A percentile compares a stretch with the other conserved stretches of the same genome.
Evolutionary conservation across 2,113 vertebrate genomes (phyloP).

Genomic region (Aspiorhynchus laticeps): DNA sequence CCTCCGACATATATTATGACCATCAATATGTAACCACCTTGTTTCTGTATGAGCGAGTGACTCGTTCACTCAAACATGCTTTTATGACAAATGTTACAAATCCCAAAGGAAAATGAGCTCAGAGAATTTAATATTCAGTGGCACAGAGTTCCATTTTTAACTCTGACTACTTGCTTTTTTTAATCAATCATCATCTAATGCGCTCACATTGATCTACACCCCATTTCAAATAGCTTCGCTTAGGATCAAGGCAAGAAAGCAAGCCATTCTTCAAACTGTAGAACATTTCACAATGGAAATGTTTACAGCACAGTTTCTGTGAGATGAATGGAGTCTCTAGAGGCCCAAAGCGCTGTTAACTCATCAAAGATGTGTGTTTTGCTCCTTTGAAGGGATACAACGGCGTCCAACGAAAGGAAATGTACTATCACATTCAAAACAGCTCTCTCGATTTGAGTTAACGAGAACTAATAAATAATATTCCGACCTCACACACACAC

Average conservation of each 20-base stretch:
- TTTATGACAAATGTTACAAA: constrained; percentile 18
- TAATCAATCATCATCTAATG: constrained; percentile 36
- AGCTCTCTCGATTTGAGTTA: constrained; percentile 39
- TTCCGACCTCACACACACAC: constrained; percentile 49
- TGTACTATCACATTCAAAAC: constrained; percentile 47
- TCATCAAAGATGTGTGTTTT: constrained; percentile 32
- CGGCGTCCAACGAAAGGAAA: constrained; percentile 15
- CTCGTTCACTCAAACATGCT: neutral
- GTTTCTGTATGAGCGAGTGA: constrained; percentile 8
- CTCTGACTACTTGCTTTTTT: constrained; percentile 33
- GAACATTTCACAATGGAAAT: constrained; percentile 42
- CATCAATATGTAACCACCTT: neutral
- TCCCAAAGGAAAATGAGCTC: constrained; percentile 4
- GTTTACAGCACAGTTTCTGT: constrained; percentile 38
- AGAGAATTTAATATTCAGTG: constrained; percentile 42
- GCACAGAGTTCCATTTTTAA: constrained; percentile 51
- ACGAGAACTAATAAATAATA: constrained; percentile 39
- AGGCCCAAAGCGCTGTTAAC: constrained; percentile 1
- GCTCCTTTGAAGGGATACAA: constrained; percentile 22
- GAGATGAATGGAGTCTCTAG: neutral
- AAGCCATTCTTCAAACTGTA: neutral
- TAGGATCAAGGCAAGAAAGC: constrained; percentile 42
- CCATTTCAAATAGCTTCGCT: constrained; percentile 40
- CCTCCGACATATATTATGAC: neutral
- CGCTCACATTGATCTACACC: constrained; percentile 41